Evolutionary conservation across 1,140 invertebrate species (phyloP), one percentile per base, ranked within the genome.

Genomic region (Ceratina japonica): DNA sequence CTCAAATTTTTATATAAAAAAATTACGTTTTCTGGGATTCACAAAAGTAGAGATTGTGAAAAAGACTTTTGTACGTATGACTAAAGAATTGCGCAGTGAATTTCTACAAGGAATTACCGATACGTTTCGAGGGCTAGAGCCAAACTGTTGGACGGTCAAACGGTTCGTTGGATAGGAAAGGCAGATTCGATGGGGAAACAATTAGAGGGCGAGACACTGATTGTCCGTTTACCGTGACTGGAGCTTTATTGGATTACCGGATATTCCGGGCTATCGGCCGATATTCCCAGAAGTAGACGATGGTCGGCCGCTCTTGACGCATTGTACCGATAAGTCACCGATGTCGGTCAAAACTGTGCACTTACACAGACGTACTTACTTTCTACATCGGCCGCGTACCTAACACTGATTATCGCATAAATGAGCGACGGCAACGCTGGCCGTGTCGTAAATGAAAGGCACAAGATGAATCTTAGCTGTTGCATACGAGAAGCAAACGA

Each of bases 221-320:
- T 74, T 37, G 61, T 64, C 7, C 61, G 49, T 31, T 49, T 22
- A 54, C 13, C 27, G 61, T 13, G 31, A 24, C 27, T 44, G 27
- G n/a, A 24, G 31, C 52, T 3, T 52, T 75, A 66, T 75, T 15
- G 63, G 31, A 66, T 75, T 75, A 75, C 56, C 8, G 73, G 31
- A 24, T 44, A 75, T 58, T 66, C 51, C 37, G n/a, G 20, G 56
- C 31, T 27, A 37, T 75, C 15, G 31, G 27, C 16, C n/a, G 27
- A 56, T 65, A 56, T 75, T 58, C 51, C 20, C 27, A 58, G 20
- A 64, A 58, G 51, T 58, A 24, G 52, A 54, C 12, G 61, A 54
- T 37, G n/a, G 27, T 22, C 13, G 52, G 15, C 51, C 54, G 61
- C 51, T 64, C 72, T 64, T 52, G 70, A 59, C 49, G 20, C 16